Conservation (phyloP, 2,797 vertebrate species). For the Rhinella marina region DNA sequence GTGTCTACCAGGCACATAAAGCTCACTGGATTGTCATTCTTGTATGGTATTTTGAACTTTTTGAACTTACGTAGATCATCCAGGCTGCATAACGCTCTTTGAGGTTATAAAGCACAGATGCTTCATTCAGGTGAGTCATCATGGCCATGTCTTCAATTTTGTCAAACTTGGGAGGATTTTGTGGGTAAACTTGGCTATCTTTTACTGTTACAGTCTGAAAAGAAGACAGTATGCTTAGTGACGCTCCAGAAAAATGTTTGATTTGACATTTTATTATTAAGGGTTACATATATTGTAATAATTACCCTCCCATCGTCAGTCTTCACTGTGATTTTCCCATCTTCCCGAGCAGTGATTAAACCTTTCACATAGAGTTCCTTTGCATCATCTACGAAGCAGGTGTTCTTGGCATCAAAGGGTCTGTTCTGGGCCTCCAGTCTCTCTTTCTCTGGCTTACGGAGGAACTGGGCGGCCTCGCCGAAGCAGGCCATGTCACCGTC, state of each 20-base stretch:
- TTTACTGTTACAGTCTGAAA: slow-evolving; percentile 77
- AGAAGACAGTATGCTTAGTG: neutral
- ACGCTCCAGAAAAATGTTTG: too few relatives aligned
- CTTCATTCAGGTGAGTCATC: slow-evolving; percentile 83
- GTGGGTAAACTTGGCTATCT: slow-evolving; percentile 77
- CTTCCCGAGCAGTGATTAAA: slow-evolving; percentile 73
- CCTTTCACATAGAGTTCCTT: slow-evolving; percentile 82
- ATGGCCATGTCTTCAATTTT: slow-evolving; percentile 85
- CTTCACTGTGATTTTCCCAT: slow-evolving; percentile 83
- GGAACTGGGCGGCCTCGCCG: slow-evolving; percentile 81
- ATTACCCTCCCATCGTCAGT: slow-evolving; percentile 77
- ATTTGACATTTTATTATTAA: neutral
- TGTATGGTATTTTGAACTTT: slow-evolving; percentile 33
- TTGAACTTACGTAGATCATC: slow-evolving; percentile 82
- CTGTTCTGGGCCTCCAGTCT: slow-evolving; percentile 85
- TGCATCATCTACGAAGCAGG: slow-evolving; percentile 78
- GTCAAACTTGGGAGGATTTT: slow-evolving; percentile 85
- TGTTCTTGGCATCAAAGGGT: slow-evolving; percentile 88
- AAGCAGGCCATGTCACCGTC: slow-evolving; percentile 85
- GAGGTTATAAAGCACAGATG: slow-evolving; percentile 84
- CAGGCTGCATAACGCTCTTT: slow-evolving; percentile 85
- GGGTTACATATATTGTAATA: neutral
- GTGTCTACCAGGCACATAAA: too few relatives aligned
- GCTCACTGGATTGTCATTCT: too few relatives aligned
- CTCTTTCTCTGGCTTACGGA: slow-evolving; percentile 87